Evolutionary conservation across 2,888 invertebrate species (phyloP).

Genomic region (Alitta virens): DNA sequence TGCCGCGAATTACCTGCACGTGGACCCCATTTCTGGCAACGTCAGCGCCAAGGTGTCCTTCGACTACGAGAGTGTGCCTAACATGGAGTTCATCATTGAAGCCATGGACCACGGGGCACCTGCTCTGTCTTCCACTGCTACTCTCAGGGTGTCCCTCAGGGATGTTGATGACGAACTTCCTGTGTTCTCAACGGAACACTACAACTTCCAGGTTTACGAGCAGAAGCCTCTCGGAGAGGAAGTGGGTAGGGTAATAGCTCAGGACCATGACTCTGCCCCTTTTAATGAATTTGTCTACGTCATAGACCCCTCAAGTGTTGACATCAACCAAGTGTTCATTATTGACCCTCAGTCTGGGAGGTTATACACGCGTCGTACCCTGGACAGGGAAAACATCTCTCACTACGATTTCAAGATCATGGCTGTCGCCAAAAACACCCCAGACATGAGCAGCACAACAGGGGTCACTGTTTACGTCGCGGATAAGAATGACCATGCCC

Average conservation of each 20-base stretch:
- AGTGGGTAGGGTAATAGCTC: conserved; percentile 17
- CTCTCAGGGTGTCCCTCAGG: not conserved
- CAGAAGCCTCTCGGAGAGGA: conserved; percentile 18
- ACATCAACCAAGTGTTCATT: conserved; percentile 10
- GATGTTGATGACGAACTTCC: conserved; percentile 18
- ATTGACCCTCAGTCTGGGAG: conserved; percentile 19
- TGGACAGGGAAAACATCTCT: conserved; percentile 15
- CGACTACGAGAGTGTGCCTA: conserved; percentile 1
- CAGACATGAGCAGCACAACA: conserved; percentile 10
- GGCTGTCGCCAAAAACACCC: conserved; percentile 9
- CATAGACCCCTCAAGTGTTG: conserved; percentile 1
- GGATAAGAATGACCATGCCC: conserved; percentile 27
- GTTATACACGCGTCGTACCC: conserved; percentile 11
- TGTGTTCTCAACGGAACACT: conserved; percentile 3
- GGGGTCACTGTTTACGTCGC: conserved; percentile 19
- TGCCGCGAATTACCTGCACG: conserved; percentile 1
- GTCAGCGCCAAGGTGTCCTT: conserved; percentile 9
- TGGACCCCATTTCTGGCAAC: conserved; percentile 10
- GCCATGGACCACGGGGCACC: conserved; percentile 15
- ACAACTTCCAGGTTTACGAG: conserved; percentile 20
- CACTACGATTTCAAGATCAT: conserved; percentile 8
- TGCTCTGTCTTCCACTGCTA: conserved; percentile 4
- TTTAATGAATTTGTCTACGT: conserved; percentile 16
- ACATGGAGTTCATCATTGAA: conserved; percentile 1
- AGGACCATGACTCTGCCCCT: conserved; percentile 15